These are phyloP conservation scores for Acrocephalus scirpaceus DNA, from an alignment of 2,797 vertebrate species.

Conservation along the genomic window DNA sequence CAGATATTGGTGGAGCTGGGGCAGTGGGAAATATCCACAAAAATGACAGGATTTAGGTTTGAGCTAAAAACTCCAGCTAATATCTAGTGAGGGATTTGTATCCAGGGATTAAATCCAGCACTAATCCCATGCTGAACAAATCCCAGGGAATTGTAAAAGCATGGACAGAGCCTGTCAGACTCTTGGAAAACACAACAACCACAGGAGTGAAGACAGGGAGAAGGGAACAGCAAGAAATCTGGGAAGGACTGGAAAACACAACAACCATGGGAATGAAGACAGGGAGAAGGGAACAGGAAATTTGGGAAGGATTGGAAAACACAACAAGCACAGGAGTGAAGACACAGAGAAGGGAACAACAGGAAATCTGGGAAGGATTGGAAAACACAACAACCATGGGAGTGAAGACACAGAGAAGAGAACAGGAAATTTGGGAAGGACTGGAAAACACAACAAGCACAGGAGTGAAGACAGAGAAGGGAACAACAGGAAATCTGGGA, in stretches of 20 bases:
- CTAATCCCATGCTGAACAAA: neutral
- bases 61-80: neutral
- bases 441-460: neutral
- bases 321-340: neutral
- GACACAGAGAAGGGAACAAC: neutral
- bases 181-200: neutral
- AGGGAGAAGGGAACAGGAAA: neutral
- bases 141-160: neutral
- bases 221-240: neutral
- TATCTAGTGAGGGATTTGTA: neutral
- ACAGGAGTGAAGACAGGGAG: fast-evolving
- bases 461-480: neutral
- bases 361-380: neutral
- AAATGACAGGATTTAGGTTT: neutral
- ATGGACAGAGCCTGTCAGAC: neutral
- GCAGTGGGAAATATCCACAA: neutral
- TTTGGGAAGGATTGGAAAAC: neutral
- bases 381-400: neutral
- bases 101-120: neutral
- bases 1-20: neutral
- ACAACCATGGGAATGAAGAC: neutral
- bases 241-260: neutral
- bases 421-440: neutral
- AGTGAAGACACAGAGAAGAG: neutral
- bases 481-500: neutral